Base-by-base conservation (phyloP, 1,140 invertebrate genomes). In the Coptotermes formosanus region DNA sequence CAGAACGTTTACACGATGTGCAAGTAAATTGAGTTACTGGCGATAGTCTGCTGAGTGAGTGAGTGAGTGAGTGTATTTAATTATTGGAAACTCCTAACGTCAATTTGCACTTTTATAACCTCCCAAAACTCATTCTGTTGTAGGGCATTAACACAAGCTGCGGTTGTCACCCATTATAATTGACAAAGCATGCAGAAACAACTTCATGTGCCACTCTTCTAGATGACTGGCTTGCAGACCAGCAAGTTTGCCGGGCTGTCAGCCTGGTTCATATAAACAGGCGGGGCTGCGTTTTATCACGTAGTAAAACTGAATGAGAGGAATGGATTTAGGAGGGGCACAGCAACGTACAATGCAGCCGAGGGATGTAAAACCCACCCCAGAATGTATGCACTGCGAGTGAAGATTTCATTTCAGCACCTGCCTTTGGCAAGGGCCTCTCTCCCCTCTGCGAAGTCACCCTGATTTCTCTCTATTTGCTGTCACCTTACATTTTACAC, bases 91-190 rank as follows among this genome's bases (percentile, higher is more conserved):
- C 64, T n/a, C 64, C 25, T 75, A 6, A 75, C n/a, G 64, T 75
- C n/a, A 75, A 75, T 75, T 75, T 75, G 64, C 64, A 75, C 64
- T 75, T 75, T 75, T 75, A 75, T 75, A 30, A 30, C 19, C 64
- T 75, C 64, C 64, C n/a, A 75, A 75, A 75, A 75, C 64, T 30
- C 25, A 75, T 30, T 75, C n/a, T 75, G 25, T 11, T 25, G 64
- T 16, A 16, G n/a, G 64, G 64, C 64, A 75, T 75, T 75, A 30
- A 75, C 64, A 75, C 25, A 75, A 75, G n/a, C 64, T 75, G 64
- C 25, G 25, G 64, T 30, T n/a, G 64, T 75, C 64, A 75, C 64
- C 8, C 64, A 16, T 2, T 75, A 75, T 75, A 75, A 75, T 75
- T n/a, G 64, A 75, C 55, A 59, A 59, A 59, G 55, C 55, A 59